Percentiles rank a stretch among this genome's conserved stretches.
Conservation (phyloP, 2,888 invertebrate species). For the Marronus borbonicus region DNA sequence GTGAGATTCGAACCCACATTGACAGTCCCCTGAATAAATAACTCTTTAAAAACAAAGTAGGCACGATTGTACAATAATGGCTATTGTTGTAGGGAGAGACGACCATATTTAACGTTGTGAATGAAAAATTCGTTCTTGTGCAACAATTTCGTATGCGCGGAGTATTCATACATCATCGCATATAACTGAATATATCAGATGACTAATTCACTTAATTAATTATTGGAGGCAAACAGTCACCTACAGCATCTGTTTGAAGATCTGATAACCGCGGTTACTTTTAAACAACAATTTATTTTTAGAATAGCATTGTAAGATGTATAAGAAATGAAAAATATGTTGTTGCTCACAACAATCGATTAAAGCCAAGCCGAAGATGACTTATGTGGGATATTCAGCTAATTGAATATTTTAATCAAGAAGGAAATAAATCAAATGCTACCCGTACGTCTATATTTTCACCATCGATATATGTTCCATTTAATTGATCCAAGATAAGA, state of each 20-base stretch:
- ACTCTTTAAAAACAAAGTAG: slow-evolving; percentile 58
- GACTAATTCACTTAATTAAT: slow-evolving; percentile 19
- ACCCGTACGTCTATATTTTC: too few species aligned
- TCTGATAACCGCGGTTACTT: background rate
- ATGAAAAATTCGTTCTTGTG: slow-evolving; percentile 48
- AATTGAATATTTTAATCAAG: too few species aligned
- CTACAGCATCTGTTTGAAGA: slow-evolving; percentile 18
- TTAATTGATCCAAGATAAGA: too few species aligned
- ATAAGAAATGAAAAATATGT: background rate
- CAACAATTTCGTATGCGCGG: slow-evolving; percentile 44
- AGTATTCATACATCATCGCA: background rate
- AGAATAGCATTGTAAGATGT: background rate
- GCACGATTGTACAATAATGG: slow-evolving; percentile 58
- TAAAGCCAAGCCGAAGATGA: background rate
- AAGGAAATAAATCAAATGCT: too few species aligned
- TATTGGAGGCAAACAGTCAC: slow-evolving; percentile 21
- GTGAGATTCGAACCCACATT: slow-evolving; percentile 59
- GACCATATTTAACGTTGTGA: slow-evolving; percentile 43
- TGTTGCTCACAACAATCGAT: background rate
- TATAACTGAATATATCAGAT: slow-evolving; percentile 20
- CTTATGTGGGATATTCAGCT: too few species aligned
- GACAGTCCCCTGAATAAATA: slow-evolving; percentile 57
- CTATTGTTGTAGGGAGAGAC: slow-evolving; percentile 56
- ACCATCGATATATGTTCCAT: too few species aligned
- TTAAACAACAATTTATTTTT: slow-evolving; percentile 6